These are phyloP conservation scores for Melanargia galathea DNA, from an alignment of 2,888 invertebrate species.

Conservation along the genomic window DNA sequence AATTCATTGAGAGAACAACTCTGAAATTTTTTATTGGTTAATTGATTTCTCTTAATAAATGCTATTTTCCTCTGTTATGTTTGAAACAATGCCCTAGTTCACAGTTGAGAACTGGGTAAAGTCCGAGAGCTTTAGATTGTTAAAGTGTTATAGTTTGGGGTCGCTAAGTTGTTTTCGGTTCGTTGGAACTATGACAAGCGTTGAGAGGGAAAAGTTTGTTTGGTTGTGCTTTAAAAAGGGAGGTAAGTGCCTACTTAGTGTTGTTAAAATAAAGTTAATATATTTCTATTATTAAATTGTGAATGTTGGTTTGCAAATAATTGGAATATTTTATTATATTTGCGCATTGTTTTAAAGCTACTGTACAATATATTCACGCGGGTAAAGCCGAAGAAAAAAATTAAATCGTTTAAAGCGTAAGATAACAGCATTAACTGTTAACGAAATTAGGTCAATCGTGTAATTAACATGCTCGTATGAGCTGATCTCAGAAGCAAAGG, in stretches of 20 bases:
- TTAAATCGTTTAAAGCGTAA: too few species aligned
- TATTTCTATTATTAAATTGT: not conserved
- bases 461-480: not conserved
- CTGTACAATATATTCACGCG: too few species aligned
- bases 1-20: too few species aligned
- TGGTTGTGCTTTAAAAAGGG: not conserved
- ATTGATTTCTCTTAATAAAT: too few species aligned
- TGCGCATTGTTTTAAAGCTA: too few species aligned
- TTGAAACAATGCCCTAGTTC: slow-evolving; percentile 10
- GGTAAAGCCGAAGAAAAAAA: too few species aligned
- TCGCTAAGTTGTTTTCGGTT: slow-evolving; percentile 20
- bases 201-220: slow-evolving; percentile 21
- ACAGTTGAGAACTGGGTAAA: slow-evolving; percentile 11
- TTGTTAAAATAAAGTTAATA: slow-evolving; percentile 4
- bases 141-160: slow-evolving; percentile 22
- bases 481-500: not conserved
- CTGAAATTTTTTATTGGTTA: too few species aligned
- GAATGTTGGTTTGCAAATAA: not conserved
- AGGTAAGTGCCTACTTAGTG: slow-evolving; percentile 8
- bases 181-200: slow-evolving; percentile 28
- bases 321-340: too few species aligned
- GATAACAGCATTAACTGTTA: not conserved
- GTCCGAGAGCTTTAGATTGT: slow-evolving; percentile 22
- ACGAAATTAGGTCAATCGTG: not conserved
- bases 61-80: not conserved